Base-by-base conservation (phyloP, 2,113 vertebrate genomes). In the Misgurnus anguillicaudatus region DNA sequence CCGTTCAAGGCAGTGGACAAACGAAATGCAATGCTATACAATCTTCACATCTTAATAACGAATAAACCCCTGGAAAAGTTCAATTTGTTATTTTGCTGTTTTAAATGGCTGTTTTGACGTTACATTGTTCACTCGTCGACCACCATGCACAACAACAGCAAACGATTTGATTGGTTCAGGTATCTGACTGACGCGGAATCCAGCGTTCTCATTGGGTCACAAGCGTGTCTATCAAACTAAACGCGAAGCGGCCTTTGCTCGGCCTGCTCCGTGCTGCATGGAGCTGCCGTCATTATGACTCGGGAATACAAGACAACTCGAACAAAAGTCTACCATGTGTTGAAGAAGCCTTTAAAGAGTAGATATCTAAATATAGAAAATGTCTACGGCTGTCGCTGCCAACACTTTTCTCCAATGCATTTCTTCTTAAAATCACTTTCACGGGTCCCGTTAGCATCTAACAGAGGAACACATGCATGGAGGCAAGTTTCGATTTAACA, bases 161-260 rank as follows among this genome's bases (percentile, higher is more conserved):
- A 42, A 24, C 2, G n/a, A 9, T 13, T 57, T 81, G 72, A 88
- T 86, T 88, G 85, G 87, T 13, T 16, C 6, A 67, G 4, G 3
- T 4, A 11, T 6, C 45, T 78, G 75, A 78, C 68, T 68, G 61
- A 19, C 39, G 60, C 70, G 0, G 7, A 61, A 51, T 77, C 13
- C 19, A 60, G 66, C 3, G 0, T 10, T 65, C 47, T 67, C 51
- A 85, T 86, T 75, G 83, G 87, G 0, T 19, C 39, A 16, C 7
- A 6, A 19, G 2, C 0, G 9, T 73, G 87, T 79, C 87, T 31
- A 19, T 88, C 80, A 85, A 58, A 19, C 3, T 1, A 8, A 31
- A 85, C 61, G 63, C 60, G 48, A 66, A 51, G 82, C 81, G 87
- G 83, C 87, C 85, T 86, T 83, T 60, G 65, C 65, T 84, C 76